Evolutionary conservation across 2,113 vertebrate species (phyloP).

Genomic region (Chloroceryle aenea): DNA sequence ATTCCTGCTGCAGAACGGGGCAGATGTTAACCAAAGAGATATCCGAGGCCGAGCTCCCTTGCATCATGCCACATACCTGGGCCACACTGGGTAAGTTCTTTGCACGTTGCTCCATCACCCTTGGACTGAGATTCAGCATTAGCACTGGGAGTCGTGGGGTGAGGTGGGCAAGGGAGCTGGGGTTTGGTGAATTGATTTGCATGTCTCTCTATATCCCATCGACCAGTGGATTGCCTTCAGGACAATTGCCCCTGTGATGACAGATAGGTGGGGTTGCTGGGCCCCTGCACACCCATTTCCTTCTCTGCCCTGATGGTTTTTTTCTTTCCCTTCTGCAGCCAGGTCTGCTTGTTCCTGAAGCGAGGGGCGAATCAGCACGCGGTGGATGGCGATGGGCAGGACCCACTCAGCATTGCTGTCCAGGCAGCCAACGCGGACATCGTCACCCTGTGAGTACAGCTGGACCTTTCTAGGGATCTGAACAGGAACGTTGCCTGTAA

Average conservation of each 20-base stretch:
- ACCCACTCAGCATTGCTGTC: conserved; percentile 92
- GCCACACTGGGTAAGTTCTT: conserved; percentile 88
- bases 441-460: conserved; percentile 88
- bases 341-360: conserved; percentile 97
- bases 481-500: rapidly evolving
- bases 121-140: not conserved
- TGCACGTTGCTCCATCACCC: not conserved
- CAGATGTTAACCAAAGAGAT: conserved; percentile 96
- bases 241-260: not conserved
- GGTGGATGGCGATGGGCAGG: conserved; percentile 88
- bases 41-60: conserved; percentile 86
- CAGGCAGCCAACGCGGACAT: conserved; percentile 96
- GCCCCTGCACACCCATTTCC: not conserved
- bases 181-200: not conserved
- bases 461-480: rapidly evolving
- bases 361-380: conserved; percentile 91
- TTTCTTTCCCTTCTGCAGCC: conserved; percentile 75
- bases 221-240: not conserved
- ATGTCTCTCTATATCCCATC: not conserved
- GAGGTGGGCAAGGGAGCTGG: not conserved
- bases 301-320: not conserved
- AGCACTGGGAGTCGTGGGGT: rapidly evolving
- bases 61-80: conserved; percentile 92
- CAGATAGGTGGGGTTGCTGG: rapidly evolving
- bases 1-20: conserved; percentile 94